A percentile compares a stretch with the other conserved stretches of the same genome.
Conservation (phyloP, 2,888 invertebrate species). For the Globia sparganii region DNA sequence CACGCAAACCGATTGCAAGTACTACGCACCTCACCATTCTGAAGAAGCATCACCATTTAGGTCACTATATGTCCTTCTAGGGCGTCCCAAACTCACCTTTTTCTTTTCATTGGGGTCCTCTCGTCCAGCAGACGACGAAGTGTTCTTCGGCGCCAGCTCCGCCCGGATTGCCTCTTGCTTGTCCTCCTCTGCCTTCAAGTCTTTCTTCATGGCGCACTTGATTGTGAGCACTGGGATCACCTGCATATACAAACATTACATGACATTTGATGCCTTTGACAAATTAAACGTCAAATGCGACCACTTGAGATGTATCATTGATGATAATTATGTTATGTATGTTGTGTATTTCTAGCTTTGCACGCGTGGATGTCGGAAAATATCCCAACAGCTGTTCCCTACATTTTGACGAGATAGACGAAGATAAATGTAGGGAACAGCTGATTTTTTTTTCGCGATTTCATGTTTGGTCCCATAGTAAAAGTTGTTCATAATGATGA, state of each 20-base stretch:
- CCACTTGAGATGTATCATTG: not conserved
- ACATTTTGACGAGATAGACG: too few species aligned
- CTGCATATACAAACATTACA: slow-evolving; percentile 1
- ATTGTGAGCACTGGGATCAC: slow-evolving; percentile 62
- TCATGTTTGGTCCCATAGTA: too few species aligned
- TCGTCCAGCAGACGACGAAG: not conserved
- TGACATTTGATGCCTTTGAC: slow-evolving; percentile 1
- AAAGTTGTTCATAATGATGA: too few species aligned
- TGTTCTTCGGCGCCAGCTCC: not conserved
- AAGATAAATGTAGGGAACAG: too few species aligned
- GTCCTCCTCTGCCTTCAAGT: slow-evolving; percentile 23
- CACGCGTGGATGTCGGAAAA: too few species aligned
- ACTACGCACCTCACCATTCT: not conserved
- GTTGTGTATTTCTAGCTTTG: too few species aligned
- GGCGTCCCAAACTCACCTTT: slow-evolving; percentile 23
- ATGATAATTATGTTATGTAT: too few species aligned
- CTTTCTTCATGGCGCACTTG: slow-evolving; percentile 64
- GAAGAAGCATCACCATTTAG: not conserved
- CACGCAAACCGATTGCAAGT: not conserved
- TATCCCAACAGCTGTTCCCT: too few species aligned
- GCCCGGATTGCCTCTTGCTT: not conserved
- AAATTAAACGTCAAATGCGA: not conserved
- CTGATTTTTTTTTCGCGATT: too few species aligned
- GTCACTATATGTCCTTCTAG: not conserved
- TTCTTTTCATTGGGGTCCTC: not conserved